A percentile compares a stretch with the other conserved stretches of the same genome.
Evolutionary conservation across 2,113 vertebrate species (phyloP).

Genomic region (Ptyas mucosa): DNA sequence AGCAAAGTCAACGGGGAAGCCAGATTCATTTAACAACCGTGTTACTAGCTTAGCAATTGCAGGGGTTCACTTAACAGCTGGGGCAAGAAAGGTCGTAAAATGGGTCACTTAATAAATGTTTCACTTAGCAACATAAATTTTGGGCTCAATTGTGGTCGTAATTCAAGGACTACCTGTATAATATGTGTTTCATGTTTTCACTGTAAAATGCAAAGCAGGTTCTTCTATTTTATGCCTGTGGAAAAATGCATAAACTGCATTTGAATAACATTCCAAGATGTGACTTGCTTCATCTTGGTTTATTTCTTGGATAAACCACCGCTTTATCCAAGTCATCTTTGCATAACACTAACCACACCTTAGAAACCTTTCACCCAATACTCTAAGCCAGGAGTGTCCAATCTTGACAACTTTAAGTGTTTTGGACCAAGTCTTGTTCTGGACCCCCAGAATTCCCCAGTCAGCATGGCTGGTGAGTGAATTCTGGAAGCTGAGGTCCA

Average conservation of each 20-base stretch:
- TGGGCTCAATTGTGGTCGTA: not conserved
- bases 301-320: not conserved
- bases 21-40: not conserved
- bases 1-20: not conserved
- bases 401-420: not conserved
- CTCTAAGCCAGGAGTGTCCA: not conserved
- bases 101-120: not conserved
- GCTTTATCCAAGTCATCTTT: not conserved
- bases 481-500: not conserved
- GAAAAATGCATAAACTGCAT: not conserved
- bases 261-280: not conserved
- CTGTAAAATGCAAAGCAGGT: not conserved
- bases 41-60: not conserved
- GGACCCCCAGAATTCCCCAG: not conserved
- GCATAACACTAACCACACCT: not conserved
- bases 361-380: not conserved
- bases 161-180: not conserved
- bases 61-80: not conserved
- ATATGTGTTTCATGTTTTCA: not conserved
- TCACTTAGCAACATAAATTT: not conserved
- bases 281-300: not conserved
- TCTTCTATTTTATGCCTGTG: not conserved
- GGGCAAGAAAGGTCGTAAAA: not conserved
- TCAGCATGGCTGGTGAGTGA: not conserved
- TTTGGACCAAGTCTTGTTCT: not conserved